Evolutionary conservation across 2,888 invertebrate genomes (phyloP), one percentile per base, ranked within the genome.

Genomic region (Esperia sulphurella): DNA sequence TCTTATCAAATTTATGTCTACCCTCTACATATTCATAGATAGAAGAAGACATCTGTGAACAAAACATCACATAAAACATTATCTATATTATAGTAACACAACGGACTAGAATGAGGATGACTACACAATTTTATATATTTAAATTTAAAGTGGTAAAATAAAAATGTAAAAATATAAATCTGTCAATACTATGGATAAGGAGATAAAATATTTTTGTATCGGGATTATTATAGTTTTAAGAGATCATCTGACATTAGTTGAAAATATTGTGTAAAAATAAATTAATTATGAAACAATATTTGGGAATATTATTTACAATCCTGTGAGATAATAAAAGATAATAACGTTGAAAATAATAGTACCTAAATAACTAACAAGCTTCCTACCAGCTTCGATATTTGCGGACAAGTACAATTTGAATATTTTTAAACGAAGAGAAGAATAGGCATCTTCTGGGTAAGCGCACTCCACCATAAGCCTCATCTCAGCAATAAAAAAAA

Each of bases 151-250:
- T 21, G 2, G 21, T 21, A 3, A 21, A 21, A 21, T 21, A 21
- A 66, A 66, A 71, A 67, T 81, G 82, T 83, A 80, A 75, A 80
- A 78, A 81, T 72, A 73, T 71, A 79, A 74, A 79, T 60, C 68
- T 83, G 83, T 86, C 84, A 81, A 80, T 82, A 83, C 75, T 78
- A 78, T 71, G 62, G 67, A 67, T 86, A 83, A 85, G 79, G 68
- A 88, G 78, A 87, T 75, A 76, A 86, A 80, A 83, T 89, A 89
- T 89, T 89, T 89, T 89, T 89, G 78, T 89, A 89, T 89, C 75
- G 85, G 88, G 85, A 85, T 81, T 88, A 86, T 85, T 77, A 74
- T 81, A 78, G 79, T 75, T 79, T 65, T 75, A 71, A 83, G 79
- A 75, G 75, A 70, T 75, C 73, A 72, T 83, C 66, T 79, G 86